Evolutionary conservation across 2,797 vertebrate genomes (phyloP), one percentile per base, ranked within the genome.

Genomic region (Tokudaia tokunoshimensis): DNA sequence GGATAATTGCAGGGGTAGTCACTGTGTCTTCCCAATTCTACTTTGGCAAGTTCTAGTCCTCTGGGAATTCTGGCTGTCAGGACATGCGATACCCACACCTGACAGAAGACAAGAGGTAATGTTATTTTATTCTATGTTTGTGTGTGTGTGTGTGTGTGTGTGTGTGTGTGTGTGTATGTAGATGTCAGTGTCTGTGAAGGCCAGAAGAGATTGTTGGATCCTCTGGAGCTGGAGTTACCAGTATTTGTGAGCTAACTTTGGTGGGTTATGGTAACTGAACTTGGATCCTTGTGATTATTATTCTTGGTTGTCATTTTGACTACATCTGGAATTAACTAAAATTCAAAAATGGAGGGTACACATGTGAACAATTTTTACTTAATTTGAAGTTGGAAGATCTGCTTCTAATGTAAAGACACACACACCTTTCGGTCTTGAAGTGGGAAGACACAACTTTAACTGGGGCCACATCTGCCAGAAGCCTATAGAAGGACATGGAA

Each of bases 41-140:
- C 57, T 97, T 91, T 92, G 94, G 61, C 50, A 96, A 96, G 44
- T 11, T 76, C 31, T 78, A 85, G 70, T 29, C n/a, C 29, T 84
- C 24, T 81, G 65, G 31, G 65, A 47, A 34, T 37, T 3, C 76
- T 85, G 72, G 57, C 13, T 93, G 79, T 67, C 6, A 99, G 99
- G 99, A 99, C 2, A 29, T 19, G 99, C 96, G 63, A 98, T 98
- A 31, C n/a, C 17, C 89, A 99, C 98, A 97, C 99, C 99, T 1
- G 98, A 74, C 50, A 99, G 99, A 26, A 99, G 99, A 65, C 98
- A 99, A 37, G 98, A 98, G 97, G 99, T 99, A 37, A 98, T 11
- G 96, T 95, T n/a, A 98, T 95, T 95, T 81, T 81, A 13, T 57
- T 55, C n/a, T 80, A 6, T 55, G 6, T 55, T 17, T 26, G 44